phyloP scores from a whole-genome alignment of 2,888 invertebrate genomes.

The Steinernema scapterisci region DNA sequence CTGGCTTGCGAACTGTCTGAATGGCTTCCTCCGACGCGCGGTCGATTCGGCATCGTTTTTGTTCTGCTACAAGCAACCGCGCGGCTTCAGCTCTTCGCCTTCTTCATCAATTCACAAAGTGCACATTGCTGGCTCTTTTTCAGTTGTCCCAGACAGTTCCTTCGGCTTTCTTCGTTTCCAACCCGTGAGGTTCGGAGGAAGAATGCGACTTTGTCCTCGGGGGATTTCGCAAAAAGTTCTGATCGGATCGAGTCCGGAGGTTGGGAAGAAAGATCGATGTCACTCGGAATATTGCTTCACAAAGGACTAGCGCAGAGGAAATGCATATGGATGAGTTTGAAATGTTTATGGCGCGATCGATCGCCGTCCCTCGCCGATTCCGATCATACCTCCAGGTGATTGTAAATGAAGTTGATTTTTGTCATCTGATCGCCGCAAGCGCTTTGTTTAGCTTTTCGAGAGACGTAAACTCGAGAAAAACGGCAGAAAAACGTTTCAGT shows the following conservation, averaged over 20 bases:
- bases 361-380: slow-evolving; percentile 2
- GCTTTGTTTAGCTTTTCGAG: not conserved
- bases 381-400: slow-evolving; percentile 21
- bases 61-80: not conserved
- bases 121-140: not conserved
- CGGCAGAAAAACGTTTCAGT: too few relatives aligned
- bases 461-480: not conserved
- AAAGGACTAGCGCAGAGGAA: not conserved
- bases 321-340: not conserved
- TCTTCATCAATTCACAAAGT: slow-evolving; percentile 24
- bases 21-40: not conserved
- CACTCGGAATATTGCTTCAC: not conserved
- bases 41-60: not conserved
- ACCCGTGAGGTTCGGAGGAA: not conserved
- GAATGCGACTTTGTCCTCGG: slow-evolving; percentile 6
- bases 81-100: not conserved
- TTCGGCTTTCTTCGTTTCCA: not conserved
- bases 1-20: not conserved
- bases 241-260: not conserved
- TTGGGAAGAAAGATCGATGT: not conserved
- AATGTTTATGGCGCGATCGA: slow-evolving; percentile 5
- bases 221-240: not conserved
- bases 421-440: not conserved
- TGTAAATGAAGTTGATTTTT: not conserved
- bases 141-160: not conserved